Conservation (phyloP, 2,113 vertebrate genomes). For the Clarias magur region DNA sequence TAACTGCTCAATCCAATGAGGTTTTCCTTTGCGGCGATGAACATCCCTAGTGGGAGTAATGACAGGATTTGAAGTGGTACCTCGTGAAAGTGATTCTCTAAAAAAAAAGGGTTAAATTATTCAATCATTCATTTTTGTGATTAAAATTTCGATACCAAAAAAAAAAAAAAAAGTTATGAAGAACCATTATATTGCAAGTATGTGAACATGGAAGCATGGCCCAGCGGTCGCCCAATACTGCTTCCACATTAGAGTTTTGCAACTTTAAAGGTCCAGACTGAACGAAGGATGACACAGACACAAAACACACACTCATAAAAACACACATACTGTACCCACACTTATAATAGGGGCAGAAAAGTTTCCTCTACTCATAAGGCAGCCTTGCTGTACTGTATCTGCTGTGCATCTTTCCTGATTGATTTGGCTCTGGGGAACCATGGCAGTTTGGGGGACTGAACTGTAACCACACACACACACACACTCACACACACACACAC, state of each 20-base stretch:
- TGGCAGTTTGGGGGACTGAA: constrained; percentile 21
- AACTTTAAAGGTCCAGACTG: background rate
- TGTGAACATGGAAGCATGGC: background rate
- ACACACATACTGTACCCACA: constrained; percentile 25
- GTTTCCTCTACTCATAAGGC: constrained; percentile 39
- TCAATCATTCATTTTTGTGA: background rate
- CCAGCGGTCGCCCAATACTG: too few species aligned
- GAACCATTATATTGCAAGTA: background rate
- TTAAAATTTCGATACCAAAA: too few species aligned
- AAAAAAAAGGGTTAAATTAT: background rate
- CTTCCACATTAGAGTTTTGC: background rate
- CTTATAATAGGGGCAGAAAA: constrained; percentile 37
- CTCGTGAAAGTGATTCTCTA: background rate
- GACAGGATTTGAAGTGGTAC: background rate
- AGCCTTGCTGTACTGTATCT: constrained; percentile 19
- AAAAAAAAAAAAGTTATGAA: background rate
- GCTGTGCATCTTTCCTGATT: constrained; percentile 46
- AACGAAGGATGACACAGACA: background rate
- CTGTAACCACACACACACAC: background rate
- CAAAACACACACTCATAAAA: background rate
- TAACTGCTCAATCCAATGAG: background rate
- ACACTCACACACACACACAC: constrained; percentile 1
- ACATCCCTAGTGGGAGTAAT: background rate
- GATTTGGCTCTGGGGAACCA: constrained; percentile 40
- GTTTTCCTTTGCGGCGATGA: background rate